Evolutionary conservation across 2,888 invertebrate genomes (phyloP).

Genomic region (Nomada fabriciana): DNA sequence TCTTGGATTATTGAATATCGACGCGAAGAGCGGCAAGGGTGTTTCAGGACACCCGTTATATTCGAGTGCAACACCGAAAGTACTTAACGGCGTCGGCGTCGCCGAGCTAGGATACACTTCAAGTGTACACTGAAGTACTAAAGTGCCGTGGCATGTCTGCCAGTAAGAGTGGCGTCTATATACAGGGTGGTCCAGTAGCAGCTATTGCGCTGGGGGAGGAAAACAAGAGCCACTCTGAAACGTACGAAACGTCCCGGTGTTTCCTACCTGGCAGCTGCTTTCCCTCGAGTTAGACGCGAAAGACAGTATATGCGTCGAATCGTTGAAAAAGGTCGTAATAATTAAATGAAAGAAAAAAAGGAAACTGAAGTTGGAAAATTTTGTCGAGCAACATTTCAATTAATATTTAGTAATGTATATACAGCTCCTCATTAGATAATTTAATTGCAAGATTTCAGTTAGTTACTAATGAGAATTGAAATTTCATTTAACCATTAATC

Average conservation of each 20-base stretch:
- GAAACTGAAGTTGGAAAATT: too few species aligned
- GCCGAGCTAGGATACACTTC: constrained; percentile 57
- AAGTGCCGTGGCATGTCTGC: constrained; percentile 73
- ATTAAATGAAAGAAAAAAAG: too few species aligned
- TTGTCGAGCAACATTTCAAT: too few species aligned
- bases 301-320: background rate
- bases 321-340: background rate
- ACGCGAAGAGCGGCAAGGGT: background rate
- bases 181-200: constrained; percentile 45
- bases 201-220: constrained; percentile 16
- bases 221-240: constrained; percentile 25
- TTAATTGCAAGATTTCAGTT: too few species aligned
- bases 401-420: too few species aligned
- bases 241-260: constrained; percentile 5
- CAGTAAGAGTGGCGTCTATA: constrained; percentile 56
- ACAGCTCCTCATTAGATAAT: too few species aligned
- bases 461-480: too few species aligned
- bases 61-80: constrained; percentile 73
- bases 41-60: constrained; percentile 67
- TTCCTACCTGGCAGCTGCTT: background rate
- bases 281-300: background rate
- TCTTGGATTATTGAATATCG: too few species aligned
- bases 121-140: constrained; percentile 63
- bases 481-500: too few species aligned
- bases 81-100: constrained; percentile 66